Evolutionary conservation across 2,888 invertebrate species (phyloP).

Genomic region (Bombylius major): DNA sequence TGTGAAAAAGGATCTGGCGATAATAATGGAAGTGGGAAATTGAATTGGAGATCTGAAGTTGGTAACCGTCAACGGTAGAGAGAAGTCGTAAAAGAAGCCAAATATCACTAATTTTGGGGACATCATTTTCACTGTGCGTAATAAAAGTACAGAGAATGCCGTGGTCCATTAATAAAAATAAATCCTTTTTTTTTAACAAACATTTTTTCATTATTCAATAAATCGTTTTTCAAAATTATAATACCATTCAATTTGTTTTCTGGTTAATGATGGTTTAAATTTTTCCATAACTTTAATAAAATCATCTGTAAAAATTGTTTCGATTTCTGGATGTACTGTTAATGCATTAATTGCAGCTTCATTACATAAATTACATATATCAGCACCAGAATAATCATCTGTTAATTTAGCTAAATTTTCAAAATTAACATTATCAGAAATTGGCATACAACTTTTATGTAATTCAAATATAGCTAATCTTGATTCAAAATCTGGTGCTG

Average conservation of each 20-base stretch:
- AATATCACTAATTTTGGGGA: no score
- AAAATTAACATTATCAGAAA: conserved; percentile 35
- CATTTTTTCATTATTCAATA: no score
- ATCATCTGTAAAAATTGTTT: conserved; percentile 28
- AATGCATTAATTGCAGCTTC: conserved; percentile 50
- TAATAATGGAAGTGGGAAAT: no score
- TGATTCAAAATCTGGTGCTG: conserved; percentile 43
- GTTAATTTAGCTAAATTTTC: conserved; percentile 37
- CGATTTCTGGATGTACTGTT: conserved; percentile 35
- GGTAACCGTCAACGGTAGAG: no score
- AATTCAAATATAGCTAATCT: conserved; percentile 39
- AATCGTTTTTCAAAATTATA: conserved; percentile 23
- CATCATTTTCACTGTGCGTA: no score
- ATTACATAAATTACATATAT: conserved; percentile 45
- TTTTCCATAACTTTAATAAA: conserved; percentile 32
- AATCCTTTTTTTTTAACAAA: no score
- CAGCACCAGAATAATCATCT: conserved; percentile 47
- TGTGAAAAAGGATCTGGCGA: no score
- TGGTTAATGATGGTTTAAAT: conserved; percentile 35
- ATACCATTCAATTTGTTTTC: conserved; percentile 33
- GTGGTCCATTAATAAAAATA: no score
- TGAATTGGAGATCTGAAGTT: no score
- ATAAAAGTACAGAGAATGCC: no score
- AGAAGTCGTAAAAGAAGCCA: no score
- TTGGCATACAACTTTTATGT: conserved; percentile 37